A percentile compares a stretch with the other conserved stretches of the same genome.
phyloP scores from a whole-genome alignment of 53 echinoderm and acorn worm genomes.

The Holothuria scabra region DNA sequence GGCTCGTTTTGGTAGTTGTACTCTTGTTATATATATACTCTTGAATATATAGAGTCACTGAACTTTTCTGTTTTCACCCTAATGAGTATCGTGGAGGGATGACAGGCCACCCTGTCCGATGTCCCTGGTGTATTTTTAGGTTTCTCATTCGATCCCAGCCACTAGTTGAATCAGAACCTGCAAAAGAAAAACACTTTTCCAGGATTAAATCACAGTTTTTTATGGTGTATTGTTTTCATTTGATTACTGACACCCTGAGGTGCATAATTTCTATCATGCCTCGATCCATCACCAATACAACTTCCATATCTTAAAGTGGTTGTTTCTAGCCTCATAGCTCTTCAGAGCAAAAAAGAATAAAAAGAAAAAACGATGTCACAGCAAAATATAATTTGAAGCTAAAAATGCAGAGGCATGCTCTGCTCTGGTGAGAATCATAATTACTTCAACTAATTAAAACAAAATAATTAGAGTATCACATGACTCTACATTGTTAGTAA shows the following conservation, averaged over 20 bases:
- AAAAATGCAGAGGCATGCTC: too few relatives aligned
- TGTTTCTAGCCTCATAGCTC: too few relatives aligned
- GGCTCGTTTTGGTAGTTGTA: too few relatives aligned
- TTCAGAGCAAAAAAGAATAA: too few relatives aligned
- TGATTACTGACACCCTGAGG: constrained; percentile 39
- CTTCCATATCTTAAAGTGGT: too few relatives aligned
- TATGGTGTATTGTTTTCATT: constrained; percentile 42
- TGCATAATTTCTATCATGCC: background rate
- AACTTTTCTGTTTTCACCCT: constrained; percentile 21
- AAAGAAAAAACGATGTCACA: too few relatives aligned
- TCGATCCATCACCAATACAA: background rate
- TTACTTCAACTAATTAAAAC: too few relatives aligned
- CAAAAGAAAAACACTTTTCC: constrained; percentile 10
- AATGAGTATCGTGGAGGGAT: background rate
- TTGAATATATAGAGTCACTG: constrained; percentile 28
- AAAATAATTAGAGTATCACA: too few relatives aligned
- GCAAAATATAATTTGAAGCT: too few relatives aligned
- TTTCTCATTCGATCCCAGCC: constrained; percentile 13
- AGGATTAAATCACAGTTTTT: background rate
- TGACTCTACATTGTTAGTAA: too few relatives aligned
- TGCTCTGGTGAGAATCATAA: too few relatives aligned
- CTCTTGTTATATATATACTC: too few relatives aligned
- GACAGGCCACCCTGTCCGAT: constrained; percentile 3
- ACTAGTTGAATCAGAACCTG: background rate
- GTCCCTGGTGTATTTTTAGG: constrained; percentile 35